These are phyloP conservation scores for Charadrius vociferus DNA, from an alignment of 2,113 vertebrate genomes.

Conservation along the genomic window DNA sequence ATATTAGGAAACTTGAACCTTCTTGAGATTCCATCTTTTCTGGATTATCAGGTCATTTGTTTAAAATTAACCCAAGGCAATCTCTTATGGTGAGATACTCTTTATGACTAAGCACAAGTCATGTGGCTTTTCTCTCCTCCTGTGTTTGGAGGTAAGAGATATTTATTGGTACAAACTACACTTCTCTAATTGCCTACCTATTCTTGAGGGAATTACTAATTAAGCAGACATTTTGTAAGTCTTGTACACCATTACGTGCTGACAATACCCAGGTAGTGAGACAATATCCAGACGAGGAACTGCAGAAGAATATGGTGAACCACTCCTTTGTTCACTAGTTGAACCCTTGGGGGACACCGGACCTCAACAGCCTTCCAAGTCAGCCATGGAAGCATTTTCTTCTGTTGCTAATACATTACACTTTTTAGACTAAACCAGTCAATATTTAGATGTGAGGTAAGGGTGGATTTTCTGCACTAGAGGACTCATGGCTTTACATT, in stretches of 20 bases:
- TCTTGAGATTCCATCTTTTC: background rate
- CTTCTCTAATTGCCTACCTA: background rate
- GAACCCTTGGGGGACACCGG: background rate
- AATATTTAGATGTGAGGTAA: background rate
- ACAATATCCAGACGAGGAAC: background rate
- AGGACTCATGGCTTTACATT: rapidly evolving
- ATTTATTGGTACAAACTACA: background rate
- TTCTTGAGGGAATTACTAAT: background rate
- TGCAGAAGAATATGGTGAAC: background rate
- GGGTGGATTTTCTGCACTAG: background rate
- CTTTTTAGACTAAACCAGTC: background rate
- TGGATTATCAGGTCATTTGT: background rate
- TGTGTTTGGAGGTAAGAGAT: background rate
- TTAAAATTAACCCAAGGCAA: background rate
- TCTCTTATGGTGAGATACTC: background rate
- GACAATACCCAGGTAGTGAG: background rate
- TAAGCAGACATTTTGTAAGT: background rate
- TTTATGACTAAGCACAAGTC: background rate
- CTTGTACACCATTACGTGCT: background rate
- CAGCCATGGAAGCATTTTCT: background rate
- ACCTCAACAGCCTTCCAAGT: background rate
- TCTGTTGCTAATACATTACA: background rate
- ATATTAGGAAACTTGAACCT: background rate
- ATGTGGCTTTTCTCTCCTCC: background rate
- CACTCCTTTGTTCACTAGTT: background rate